Base-by-base conservation (phyloP, 2,888 invertebrate genomes). In the Yponomeuta cagnagella region DNA sequence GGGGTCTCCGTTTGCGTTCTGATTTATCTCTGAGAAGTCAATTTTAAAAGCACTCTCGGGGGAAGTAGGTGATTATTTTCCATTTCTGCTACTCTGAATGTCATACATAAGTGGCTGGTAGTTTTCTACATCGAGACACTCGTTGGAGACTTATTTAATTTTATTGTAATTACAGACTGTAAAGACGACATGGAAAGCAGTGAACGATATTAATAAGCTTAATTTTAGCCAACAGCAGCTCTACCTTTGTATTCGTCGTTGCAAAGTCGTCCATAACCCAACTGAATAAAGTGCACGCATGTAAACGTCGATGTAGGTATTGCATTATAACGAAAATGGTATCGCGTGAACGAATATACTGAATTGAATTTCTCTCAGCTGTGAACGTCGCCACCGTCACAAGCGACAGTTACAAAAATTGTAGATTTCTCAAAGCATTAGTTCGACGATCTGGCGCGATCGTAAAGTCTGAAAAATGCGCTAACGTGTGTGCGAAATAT, bases 401-500 rank as follows among this genome's bases (percentile, higher is more conserved):
- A 15, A 12, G 15, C 52, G 52, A 58, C 52, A 58, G 52, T 58
- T 58, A 58, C 52, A 64, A 31, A 23, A 64, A 23, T 64, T 64
- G n/a, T 68, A 52, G 68, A 68, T 68, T 52, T 68, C 23, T 68
- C 52, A 52, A 23, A 58, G 68, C 68, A 68, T 68, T 68, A 31
- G 68, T 48, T 52, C 30, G 30, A 66, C 37, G 63, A 58, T 58
- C 52, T 58, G 52, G 52, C 52, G 52, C 52, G 52, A 58, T 58
- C 68, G 52, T 43, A 68, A 68, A 68, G 68, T 63, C 68, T 67
- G 58, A 63, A 67, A 71, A 71, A 71, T 68, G 48, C 33, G 12
- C 52, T 15, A 12, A 15, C 52, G 15, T 58, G 15, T 3, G 8
- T 58, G 15, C 5, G 52, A 58, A 15, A 15, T 15, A 58, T 58